Percentiles rank a stretch among this genome's conserved stretches.
Evolutionary conservation across 2,888 invertebrate species (phyloP).

Genomic region (Pheosia tremula): DNA sequence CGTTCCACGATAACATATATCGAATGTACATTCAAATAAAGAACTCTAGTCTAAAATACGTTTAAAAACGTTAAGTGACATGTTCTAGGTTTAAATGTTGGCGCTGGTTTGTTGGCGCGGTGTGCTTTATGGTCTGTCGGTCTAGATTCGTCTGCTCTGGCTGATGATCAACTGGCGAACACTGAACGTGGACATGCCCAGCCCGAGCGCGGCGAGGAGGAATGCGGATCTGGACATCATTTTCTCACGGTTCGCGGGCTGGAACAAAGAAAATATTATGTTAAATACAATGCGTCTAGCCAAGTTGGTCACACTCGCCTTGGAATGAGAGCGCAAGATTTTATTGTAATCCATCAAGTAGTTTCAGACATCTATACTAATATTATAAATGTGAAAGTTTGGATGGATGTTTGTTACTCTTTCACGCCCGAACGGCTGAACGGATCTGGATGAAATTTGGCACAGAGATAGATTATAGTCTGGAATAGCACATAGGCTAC

Average conservation of each 20-base stretch:
- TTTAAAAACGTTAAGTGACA: constrained; percentile 14
- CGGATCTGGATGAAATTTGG: too few species aligned
- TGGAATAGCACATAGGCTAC: too few species aligned
- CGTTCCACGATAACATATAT: not conserved
- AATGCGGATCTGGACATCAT: constrained; percentile 84
- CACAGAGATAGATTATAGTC: too few species aligned
- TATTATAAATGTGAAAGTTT: too few species aligned
- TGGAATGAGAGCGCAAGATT: too few species aligned
- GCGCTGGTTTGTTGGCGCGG: constrained; percentile 23
- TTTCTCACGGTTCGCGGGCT: constrained; percentile 82
- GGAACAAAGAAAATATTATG: constrained; percentile 37
- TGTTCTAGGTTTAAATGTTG: constrained; percentile 14
- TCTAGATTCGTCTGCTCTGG: constrained; percentile 70
- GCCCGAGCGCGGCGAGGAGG: constrained; percentile 83
- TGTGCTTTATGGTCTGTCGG: constrained; percentile 8
- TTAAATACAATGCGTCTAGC: not conserved
- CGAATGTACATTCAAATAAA: constrained; percentile 7
- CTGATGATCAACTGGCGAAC: constrained; percentile 85
- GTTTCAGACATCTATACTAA: too few species aligned
- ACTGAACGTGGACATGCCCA: constrained; percentile 86
- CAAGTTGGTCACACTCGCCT: too few species aligned
- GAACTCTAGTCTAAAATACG: constrained; percentile 13
- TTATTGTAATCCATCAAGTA: too few species aligned
- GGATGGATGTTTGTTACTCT: too few species aligned
- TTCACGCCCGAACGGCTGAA: too few species aligned